Conservation (phyloP, 2,113 vertebrate species). For the Alethe diademata region DNA sequence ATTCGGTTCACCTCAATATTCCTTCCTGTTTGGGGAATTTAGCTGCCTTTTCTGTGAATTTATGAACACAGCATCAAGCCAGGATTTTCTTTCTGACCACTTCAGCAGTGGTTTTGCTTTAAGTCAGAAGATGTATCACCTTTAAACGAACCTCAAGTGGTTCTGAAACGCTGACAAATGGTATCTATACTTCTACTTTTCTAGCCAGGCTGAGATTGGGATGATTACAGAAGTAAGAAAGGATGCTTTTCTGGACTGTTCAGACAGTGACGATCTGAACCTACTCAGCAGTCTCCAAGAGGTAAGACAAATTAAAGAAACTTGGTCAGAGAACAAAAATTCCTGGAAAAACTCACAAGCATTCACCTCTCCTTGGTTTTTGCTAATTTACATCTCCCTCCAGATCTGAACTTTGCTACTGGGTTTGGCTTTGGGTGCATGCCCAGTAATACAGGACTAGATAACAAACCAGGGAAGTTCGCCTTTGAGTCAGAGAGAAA, state of each 20-base stretch:
- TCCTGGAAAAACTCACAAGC: not conserved
- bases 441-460: constrained; percentile 27
- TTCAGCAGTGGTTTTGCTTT: not conserved
- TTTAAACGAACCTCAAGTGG: not conserved
- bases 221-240: not conserved
- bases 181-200: not conserved
- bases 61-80: not conserved
- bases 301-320: not conserved
- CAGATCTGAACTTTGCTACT: not conserved
- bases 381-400: not conserved
- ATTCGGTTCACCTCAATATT: not conserved
- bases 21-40: not conserved
- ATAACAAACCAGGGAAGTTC: constrained; percentile 12
- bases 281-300: not conserved
- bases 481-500: not conserved
- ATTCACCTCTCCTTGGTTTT: not conserved
- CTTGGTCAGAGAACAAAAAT: not conserved
- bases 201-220: not conserved
- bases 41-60: not conserved
- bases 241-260: not conserved
- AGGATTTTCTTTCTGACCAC: not conserved
- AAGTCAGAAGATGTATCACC: not conserved
- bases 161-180: not conserved
- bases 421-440: constrained; percentile 31
- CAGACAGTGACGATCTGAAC: not conserved